Percentiles rank a stretch among this genome's conserved stretches.
These are phyloP conservation scores for Ctena decussata DNA, from an alignment of 2,888 invertebrate species.

Conservation along the genomic window DNA sequence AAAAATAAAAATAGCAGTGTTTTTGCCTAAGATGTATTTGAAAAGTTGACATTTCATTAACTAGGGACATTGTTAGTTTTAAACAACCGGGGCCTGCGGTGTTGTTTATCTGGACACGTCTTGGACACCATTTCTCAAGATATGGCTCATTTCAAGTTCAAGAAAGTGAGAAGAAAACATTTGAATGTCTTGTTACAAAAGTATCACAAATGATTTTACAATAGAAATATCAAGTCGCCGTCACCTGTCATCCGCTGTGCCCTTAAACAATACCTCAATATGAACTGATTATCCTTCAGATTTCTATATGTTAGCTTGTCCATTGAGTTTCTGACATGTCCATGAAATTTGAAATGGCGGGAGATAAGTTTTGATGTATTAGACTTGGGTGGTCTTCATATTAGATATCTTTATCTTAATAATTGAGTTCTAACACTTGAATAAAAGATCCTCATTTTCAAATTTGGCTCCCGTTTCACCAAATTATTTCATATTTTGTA, in stretches of 20 bases:
- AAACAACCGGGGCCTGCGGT: no score
- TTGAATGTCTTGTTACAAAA: no score
- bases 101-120: no score
- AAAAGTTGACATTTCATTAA: no score
- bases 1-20: no score
- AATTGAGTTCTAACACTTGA: not conserved
- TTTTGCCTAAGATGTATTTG: no score
- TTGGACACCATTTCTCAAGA: no score
- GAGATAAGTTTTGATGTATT: not conserved
- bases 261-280: not conserved
- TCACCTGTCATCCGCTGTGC: not conserved
- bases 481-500: not conserved
- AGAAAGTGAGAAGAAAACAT: no score
- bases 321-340: not conserved
- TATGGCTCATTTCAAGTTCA: no score
- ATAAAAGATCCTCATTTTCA: not conserved
- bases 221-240: not conserved
- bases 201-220: no score
- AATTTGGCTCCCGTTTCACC: not conserved
- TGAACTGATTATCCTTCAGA: not conserved
- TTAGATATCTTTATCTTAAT: not conserved
- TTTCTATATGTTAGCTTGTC: not conserved
- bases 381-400: not conserved
- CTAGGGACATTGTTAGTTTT: no score
- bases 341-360: slow-evolving; percentile 9